Evolutionary conservation across 2,888 invertebrate species (phyloP), one percentile per base, ranked within the genome.

Genomic region (Nysson spinosus): DNA sequence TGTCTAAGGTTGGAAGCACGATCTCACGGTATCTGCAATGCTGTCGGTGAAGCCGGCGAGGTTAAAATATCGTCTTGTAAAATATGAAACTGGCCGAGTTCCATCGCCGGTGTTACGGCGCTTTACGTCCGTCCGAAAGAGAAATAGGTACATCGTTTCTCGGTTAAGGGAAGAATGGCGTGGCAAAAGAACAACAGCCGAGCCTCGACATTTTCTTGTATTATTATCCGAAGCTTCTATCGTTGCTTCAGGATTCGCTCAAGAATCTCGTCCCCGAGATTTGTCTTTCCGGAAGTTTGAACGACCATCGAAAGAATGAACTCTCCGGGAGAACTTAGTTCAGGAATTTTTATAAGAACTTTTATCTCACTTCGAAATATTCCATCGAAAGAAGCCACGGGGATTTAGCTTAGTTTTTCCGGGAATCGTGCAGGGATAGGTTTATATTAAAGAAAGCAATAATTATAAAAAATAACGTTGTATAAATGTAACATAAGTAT

Each of bases 81-180:
- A 75, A 72, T 69, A 69, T 66, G 60, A 65, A 72, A 65, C 60
- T 75, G 65, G 65, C 69, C 61, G 43, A 63, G 63, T 69, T 71
- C 55, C 63, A 63, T 60, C 56, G 43, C 28, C 39, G 44, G 56
- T 51, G 46, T 52, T 55, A 34, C 51, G 34, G 3, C 16, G 44
- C 6, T 43, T 30, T 58, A 52, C 55, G 51, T 63, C 17, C 47
- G 46, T 37, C 14, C 32, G 22, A 32, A 51, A 72, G 64, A 72
- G 69, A 63, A 66, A 69, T 55, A 61, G 66, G 40, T 47, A 49
- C 46, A 56, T 46, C 32, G 55, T 66, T 55, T 52, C 49, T 71
- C 54, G 37, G 47, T 73, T 63, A 58, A 42, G 39, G 32, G 26
- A 46, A 49, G 44, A 58, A 52, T 44, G 19, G 14, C 19, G 4